Evolutionary conservation across 1,140 invertebrate genomes (phyloP), one percentile per base, ranked within the genome.

Genomic region (Drosophila erecta): DNA sequence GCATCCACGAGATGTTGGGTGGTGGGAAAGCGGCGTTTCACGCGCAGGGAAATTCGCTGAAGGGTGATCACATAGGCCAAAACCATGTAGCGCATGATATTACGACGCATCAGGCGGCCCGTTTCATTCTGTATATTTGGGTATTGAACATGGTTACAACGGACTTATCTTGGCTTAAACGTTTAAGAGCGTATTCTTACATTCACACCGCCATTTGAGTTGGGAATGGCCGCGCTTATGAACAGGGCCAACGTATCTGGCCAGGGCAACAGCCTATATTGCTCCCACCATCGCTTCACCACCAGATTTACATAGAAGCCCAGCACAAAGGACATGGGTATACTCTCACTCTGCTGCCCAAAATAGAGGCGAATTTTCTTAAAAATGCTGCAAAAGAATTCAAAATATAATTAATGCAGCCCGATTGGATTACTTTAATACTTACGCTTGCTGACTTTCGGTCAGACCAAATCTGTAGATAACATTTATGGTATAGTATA

Each of bases 231-330:
- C 1, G 97, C 97, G 81, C 96, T 97, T 85, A 98, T 96, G 92
- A 97, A 97, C 33, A 98, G 94, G 2, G 97, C 97, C 59, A 98
- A 93, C 56, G 97, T 97, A 92, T 98, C 97, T 0, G 97, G 97
- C 97, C 97, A 97, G 17, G 97, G 97, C 64, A 98, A 93, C 77
- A 98, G 93, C 93, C 96, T 95, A 93, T 97, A 98, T 89, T 98
- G 97, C 83, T 97, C 97, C 97, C 97, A 98, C 97, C 97, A 98
- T 87, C 97, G 94, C 81, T 96, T 96, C 51, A 98, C 97, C 24
- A 98, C 96, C 65, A 98, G 94, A 74, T 95, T 96, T 41, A 98
- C 97, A 93, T 98, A 98, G 94, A 98, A 98, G 72, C 97, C 97
- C 56, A 98, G 94, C 12, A 98, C 97, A 93, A 98, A 98, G 11